Conservation (phyloP, 2,888 invertebrate species). For the Sinopyrophorus schimmeli region DNA sequence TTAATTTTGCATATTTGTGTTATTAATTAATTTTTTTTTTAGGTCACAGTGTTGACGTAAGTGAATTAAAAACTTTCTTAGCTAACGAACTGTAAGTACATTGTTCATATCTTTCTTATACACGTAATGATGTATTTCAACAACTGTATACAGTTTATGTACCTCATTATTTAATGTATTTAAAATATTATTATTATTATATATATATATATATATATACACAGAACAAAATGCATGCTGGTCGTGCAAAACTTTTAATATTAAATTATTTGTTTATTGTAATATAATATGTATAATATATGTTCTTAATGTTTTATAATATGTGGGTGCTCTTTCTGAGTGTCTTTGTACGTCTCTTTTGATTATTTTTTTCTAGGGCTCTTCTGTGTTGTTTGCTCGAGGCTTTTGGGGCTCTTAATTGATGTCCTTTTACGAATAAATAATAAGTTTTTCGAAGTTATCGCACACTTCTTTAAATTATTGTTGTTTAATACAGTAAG, state of each 20-base stretch:
- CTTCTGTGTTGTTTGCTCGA: no score
- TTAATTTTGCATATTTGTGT: no score
- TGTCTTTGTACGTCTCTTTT: no score
- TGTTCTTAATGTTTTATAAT: slow-evolving; percentile 47
- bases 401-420: no score
- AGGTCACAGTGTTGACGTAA: slow-evolving; percentile 52
- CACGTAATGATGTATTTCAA: slow-evolving; percentile 30
- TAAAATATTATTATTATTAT: no score
- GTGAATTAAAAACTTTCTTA: slow-evolving; percentile 48
- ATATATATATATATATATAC: slow-evolving; percentile 34
- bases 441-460: no score
- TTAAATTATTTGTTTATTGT: slow-evolving; percentile 47
- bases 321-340: slow-evolving; percentile 20
- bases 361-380: no score
- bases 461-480: no score
- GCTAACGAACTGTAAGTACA: slow-evolving; percentile 45
- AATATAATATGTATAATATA: slow-evolving; percentile 38
- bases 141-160: slow-evolving; percentile 35
- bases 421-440: no score
- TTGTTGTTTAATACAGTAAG: no score
- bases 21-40: background rate
- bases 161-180: slow-evolving; percentile 42
- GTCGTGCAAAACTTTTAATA: slow-evolving; percentile 46
- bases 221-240: slow-evolving; percentile 46
- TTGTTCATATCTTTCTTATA: slow-evolving; percentile 30